Evolutionary conservation across 2,797 vertebrate genomes (phyloP), one percentile per base, ranked within the genome.

Genomic region (Notolabrus celidotus): DNA sequence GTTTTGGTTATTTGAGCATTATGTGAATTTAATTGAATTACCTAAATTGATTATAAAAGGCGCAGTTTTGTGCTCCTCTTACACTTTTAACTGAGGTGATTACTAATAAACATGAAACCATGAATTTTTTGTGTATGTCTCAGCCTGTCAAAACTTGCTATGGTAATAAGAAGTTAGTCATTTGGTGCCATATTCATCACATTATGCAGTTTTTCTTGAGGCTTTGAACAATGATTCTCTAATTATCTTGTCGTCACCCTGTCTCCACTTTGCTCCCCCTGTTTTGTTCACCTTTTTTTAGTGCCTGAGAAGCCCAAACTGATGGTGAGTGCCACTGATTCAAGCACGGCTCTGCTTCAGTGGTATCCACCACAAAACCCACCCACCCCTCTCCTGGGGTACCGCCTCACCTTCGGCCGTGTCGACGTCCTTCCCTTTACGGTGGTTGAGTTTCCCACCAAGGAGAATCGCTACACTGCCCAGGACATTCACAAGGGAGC

Each of bases 291-390:
- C 12, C 43, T 76, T 41, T 79, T 66, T 60, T 12, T 67, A 99
- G 97, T 98, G 92, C 97, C 97, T 84, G 96, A 96, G 50, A 96
- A 93, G 88, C 97, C 97, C 61, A 92, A 95, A 5, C 93, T 99
- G 63, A 89, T 94, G 79, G 95, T 97, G 84, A 97, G 94, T 68
- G 92, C 95, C 87, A 96, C 95, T 49, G 95, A 96, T 72, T 95
- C 95, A 79, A 95, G 95, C 55, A 96, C 95, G 1, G 95, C 95
- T 80, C 89, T 96, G 71, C 91, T 99, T 86, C 96, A 97, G 86
- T 99, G 98, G 97, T 94, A 95, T 65, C 93, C 96, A 25, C 95
- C 96, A 0, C 86, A 95, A 60, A 95, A 96, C 82, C 96, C 95
- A 14, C 95, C 96, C 58, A 97, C 96, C 64, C 95, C 96, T 0